Percentiles rank a stretch among this genome's conserved stretches.
Conservation (phyloP, 2,113 vertebrate species). For the Zingel zingel region DNA sequence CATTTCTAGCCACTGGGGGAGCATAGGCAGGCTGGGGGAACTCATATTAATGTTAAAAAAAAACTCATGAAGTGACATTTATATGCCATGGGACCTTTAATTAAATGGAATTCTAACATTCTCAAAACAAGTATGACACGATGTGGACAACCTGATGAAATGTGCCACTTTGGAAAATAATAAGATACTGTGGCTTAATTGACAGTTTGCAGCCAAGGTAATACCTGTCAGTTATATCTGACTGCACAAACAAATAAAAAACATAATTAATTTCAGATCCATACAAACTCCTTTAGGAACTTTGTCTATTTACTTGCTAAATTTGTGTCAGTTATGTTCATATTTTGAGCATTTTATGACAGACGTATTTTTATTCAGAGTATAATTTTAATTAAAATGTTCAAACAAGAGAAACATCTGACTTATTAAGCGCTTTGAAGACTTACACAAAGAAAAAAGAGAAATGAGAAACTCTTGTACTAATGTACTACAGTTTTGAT, state of each 20-base stretch:
- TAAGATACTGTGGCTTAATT: neutral
- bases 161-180: neutral
- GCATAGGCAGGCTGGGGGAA: too few species aligned
- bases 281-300: neutral
- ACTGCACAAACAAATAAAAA: neutral
- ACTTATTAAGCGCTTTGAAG: slow-evolving; percentile 1
- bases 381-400: slow-evolving; percentile 6
- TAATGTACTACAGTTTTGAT: neutral
- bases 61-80: too few species aligned
- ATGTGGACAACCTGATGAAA: neutral
- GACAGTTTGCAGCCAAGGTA: neutral
- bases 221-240: neutral
- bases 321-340: neutral
- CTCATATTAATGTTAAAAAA: too few species aligned
- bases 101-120: neutral
- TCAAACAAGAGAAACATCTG: slow-evolving; percentile 18
- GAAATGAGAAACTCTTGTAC: neutral
- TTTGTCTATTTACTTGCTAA: neutral
- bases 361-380: neutral
- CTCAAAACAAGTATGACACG: neutral
- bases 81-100: too few species aligned
- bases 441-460: neutral
- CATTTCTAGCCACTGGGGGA: too few species aligned
- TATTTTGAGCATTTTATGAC: slow-evolving; percentile 1
- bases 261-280: neutral